Evolutionary conservation across 2,797 vertebrate genomes (phyloP), one percentile per base, ranked within the genome.

Genomic region (Fistularia commersonii): DNA sequence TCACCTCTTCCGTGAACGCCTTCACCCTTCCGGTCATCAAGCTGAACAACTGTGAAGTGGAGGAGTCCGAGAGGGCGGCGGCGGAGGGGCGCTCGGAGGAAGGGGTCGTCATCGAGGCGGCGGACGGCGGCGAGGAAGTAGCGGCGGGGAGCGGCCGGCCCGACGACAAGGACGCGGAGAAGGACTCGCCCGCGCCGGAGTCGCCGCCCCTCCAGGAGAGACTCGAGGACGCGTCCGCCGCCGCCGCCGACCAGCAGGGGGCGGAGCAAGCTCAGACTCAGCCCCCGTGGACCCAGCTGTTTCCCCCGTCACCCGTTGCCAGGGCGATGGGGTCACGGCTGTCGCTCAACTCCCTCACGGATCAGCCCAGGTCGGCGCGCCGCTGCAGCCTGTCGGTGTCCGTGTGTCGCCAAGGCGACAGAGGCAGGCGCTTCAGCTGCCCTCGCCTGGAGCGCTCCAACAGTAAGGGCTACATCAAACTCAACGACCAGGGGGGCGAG

Each of bases 391-490:
- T 87, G 53, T 82, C 86, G 3, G 66, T 81, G 47, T 74, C 80
- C 12, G 84, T 53, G 36, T 59, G 81, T 48, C 68, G 75, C 12
- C 86, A 83, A 35, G 80, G 88, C n/a, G 90, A 91, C 51, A 67
- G 69, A 61, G 86, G 69, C 38, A 73, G 90, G 58, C 86, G 90
- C 64, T 90, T 90, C 76, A 93, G 89, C 82, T 92, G 90, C 76
- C 94, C 95, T 37, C 92, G 86, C 32, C 87, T 92, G 66, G 94
- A 94, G 61, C 92, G 89, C 54, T 89, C 86, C 39, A 93, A 93
- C 90, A 95, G 93, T 85, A 96, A 95, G 93, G 94, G 95, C 91
- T 97, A 98, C 88, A 91, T 91, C 69, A 93, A 93, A 48, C 87
- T 96, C 75, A 86, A 87, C 66, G 93, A 94, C 61, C 74, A 89